These are phyloP conservation scores for Artibeus jamaicensis DNA, from an alignment of 2,797 vertebrate genomes.

Conservation along the genomic window DNA sequence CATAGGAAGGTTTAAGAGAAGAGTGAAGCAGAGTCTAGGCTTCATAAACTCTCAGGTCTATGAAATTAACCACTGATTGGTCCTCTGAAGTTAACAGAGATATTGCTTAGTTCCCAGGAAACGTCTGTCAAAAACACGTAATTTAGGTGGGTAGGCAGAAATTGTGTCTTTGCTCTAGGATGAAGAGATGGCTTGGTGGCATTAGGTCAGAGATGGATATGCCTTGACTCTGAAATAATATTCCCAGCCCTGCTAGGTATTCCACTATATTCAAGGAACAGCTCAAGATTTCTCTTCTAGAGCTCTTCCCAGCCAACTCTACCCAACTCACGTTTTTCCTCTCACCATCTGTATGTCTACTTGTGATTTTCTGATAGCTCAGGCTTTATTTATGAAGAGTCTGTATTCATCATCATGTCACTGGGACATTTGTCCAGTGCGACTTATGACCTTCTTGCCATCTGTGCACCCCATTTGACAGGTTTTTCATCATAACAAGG, in stretches of 20 bases:
- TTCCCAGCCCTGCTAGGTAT: background rate
- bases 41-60: background rate
- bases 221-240: background rate
- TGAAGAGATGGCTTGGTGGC: background rate
- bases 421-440: background rate
- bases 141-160: background rate
- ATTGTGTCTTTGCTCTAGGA: background rate
- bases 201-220: background rate
- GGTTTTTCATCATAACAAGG: background rate
- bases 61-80: background rate
- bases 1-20: background rate
- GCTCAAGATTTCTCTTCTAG: background rate
- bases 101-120: constrained; percentile 5
- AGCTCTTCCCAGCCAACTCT: background rate
- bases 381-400: background rate
- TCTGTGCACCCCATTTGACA: background rate
- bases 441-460: background rate
- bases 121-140: background rate
- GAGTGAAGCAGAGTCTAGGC: background rate
- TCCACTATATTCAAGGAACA: background rate
- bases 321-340: background rate
- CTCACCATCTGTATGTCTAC: background rate
- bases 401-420: background rate
- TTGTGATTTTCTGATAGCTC: background rate
- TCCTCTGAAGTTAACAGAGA: constrained; percentile 7